Conservation (phyloP, 2,113 vertebrate genomes). For the Oryzias melastigma region DNA sequence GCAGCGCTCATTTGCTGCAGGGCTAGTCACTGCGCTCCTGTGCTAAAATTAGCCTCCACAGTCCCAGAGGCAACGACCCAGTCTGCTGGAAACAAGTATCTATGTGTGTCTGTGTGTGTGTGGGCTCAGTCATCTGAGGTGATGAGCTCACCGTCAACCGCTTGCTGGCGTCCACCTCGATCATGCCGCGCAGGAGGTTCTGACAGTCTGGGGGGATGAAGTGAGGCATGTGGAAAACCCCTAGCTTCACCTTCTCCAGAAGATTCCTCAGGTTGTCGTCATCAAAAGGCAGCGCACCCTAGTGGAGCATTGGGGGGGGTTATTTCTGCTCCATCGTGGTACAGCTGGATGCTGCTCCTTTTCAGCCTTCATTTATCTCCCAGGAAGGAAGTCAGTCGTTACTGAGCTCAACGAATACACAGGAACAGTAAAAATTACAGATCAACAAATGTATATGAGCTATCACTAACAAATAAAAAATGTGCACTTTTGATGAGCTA, state of each 20-base stretch:
- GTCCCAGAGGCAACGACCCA: conserved; percentile 4
- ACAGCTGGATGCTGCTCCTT: too few relatives aligned
- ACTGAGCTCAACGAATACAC: too few relatives aligned
- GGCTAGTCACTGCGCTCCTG: background rate
- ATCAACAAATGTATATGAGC: too few relatives aligned
- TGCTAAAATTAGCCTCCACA: conserved; percentile 29
- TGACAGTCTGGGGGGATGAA: conserved; percentile 98
- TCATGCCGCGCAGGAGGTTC: conserved; percentile 96
- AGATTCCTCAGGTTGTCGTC: conserved; percentile 92
- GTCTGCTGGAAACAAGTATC: background rate
- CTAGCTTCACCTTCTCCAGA: conserved; percentile 89
- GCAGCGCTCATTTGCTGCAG: conserved; percentile 13
- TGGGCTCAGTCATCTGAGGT: background rate
- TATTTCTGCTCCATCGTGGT: too few relatives aligned
- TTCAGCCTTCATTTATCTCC: too few relatives aligned
- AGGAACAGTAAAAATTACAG: too few relatives aligned
- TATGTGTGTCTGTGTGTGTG: background rate
- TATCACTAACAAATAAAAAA: too few relatives aligned
- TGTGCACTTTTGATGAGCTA: too few relatives aligned
- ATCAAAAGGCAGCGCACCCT: conserved; percentile 88
- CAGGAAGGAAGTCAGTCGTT: too few relatives aligned
- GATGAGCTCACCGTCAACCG: conserved; percentile 84
- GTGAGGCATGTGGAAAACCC: conserved; percentile 96
- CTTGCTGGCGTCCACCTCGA: conserved; percentile 93
- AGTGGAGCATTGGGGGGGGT: background rate